phyloP scores from a whole-genome alignment of 37 sponge, comb jelly and placozoan species.

The Hormiphora californensis region DNA sequence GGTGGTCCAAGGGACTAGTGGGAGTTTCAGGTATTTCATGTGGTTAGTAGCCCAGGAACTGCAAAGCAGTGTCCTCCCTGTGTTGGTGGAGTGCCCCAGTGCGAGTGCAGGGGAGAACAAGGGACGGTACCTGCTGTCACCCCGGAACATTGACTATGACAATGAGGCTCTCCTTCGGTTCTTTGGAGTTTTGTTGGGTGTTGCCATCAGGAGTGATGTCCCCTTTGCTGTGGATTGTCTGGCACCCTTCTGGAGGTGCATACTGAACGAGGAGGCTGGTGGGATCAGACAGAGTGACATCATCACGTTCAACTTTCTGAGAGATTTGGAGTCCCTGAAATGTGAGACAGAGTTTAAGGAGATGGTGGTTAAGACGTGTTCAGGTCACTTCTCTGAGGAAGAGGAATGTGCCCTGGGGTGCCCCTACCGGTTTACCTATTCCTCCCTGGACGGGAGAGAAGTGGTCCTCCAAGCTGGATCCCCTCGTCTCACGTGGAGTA shows the following conservation, averaged over 20 bases:
- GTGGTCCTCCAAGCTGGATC: neutral
- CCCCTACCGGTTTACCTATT: conserved; percentile 26
- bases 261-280: conserved; percentile 57
- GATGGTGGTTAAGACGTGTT: neutral
- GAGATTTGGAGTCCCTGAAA: neutral
- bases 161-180: conserved; percentile 89
- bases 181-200: conserved; percentile 90
- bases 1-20: conserved; percentile 91
- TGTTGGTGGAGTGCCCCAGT: conserved; percentile 85
- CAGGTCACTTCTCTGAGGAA: neutral
- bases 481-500: conserved; percentile 59
- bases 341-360: conserved; percentile 14
- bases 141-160: conserved; percentile 72
- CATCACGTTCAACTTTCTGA: conserved; percentile 73
- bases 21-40: conserved; percentile 91
- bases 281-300: conserved; percentile 82
- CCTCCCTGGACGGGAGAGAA: conserved; percentile 31
- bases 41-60: conserved; percentile 87
- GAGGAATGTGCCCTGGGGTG: conserved; percentile 23
- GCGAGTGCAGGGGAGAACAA: conserved; percentile 79
- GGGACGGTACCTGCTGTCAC: conserved; percentile 78
- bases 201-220: conserved; percentile 82
- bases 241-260: conserved; percentile 84
- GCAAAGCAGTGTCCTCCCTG: conserved; percentile 71
- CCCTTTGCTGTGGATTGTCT: conserved; percentile 86